Percentiles rank a stretch among this genome's conserved stretches.
phyloP scores from a whole-genome alignment of 92 coral and sea anemone genomes.

The Zoanthus gigantus region DNA sequence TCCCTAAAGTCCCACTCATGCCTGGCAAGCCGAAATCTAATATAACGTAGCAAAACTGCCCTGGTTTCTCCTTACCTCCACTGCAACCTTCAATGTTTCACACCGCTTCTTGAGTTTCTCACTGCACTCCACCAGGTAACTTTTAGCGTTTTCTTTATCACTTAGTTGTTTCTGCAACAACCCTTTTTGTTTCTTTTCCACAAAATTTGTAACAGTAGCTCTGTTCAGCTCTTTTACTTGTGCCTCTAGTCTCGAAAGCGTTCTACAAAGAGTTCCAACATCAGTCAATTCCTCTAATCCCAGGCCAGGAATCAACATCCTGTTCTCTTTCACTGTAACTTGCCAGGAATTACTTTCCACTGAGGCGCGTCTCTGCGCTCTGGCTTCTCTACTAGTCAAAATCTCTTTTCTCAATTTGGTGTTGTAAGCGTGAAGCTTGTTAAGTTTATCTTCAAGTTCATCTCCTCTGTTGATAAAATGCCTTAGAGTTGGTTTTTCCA shows the following conservation, averaged over 20 bases:
- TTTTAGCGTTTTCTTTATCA: slow-evolving; percentile 71
- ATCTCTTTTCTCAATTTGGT: slow-evolving; percentile 63
- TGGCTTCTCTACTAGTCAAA: slow-evolving; percentile 57
- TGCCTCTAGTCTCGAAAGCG: slow-evolving; percentile 67
- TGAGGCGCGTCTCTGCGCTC: slow-evolving; percentile 61
- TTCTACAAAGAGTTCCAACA: slow-evolving; percentile 69
- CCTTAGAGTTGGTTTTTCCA: slow-evolving; percentile 80
- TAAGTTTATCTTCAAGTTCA: slow-evolving; percentile 84
- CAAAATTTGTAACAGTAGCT: slow-evolving; percentile 74
- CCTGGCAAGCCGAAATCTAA: too few species aligned
- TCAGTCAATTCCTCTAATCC: slow-evolving; percentile 82
- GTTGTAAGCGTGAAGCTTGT: slow-evolving; percentile 66
- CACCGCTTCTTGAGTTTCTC: slow-evolving; percentile 74
- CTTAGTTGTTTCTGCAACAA: slow-evolving; percentile 76
- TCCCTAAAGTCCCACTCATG: too few species aligned
- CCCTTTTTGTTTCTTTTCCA: slow-evolving; percentile 73
- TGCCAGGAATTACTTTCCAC: slow-evolving; percentile 70
- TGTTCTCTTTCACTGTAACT: slow-evolving; percentile 61
- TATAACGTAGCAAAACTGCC: too few species aligned
- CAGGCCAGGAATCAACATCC: slow-evolving; percentile 84
- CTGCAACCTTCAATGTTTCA: slow-evolving; percentile 86
- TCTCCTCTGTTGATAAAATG: slow-evolving; percentile 82
- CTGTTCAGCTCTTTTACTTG: slow-evolving; percentile 74
- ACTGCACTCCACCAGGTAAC: slow-evolving; percentile 55
- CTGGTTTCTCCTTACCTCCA: slow-evolving; percentile 73